Conservation (phyloP, 2,888 invertebrate species). For the Coelinius sp. region DNA sequence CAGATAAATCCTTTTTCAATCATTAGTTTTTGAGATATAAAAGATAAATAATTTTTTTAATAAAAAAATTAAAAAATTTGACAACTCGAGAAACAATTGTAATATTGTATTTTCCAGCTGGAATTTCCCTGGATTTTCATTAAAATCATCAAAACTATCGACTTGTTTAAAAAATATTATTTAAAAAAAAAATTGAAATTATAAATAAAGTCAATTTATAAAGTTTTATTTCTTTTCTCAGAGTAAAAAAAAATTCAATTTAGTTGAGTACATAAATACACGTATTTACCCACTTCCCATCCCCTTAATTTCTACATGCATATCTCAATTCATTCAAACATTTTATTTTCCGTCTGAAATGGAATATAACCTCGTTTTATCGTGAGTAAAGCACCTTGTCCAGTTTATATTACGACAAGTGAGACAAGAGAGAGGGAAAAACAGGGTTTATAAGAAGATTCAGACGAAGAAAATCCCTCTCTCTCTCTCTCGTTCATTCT, state of each 20-base stretch:
- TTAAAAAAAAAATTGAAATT: no score
- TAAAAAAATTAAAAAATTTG: no score
- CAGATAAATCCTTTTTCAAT: no score
- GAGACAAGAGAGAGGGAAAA: slow-evolving; percentile 1
- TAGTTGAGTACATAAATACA: slow-evolving; percentile 2
- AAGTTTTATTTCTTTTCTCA: neutral
- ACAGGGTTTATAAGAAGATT: slow-evolving; percentile 22
- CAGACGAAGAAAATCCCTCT: neutral
- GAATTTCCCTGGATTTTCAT: neutral
- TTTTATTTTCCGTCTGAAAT: neutral
- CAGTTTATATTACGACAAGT: slow-evolving; percentile 29
- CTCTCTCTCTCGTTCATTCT: neutral
- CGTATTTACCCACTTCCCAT: neutral
- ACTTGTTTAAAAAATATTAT: no score
- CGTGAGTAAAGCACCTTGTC: slow-evolving; percentile 24
- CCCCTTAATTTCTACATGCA: slow-evolving; percentile 3
- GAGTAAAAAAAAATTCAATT: neutral
- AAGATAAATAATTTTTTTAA: no score
- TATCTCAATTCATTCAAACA: neutral
- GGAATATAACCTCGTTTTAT: slow-evolving; percentile 24
- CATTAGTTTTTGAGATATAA: no score
- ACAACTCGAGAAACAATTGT: no score
- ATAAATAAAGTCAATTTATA: neutral
- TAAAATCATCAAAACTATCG: neutral
- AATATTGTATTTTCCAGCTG: no score